Evolutionary conservation across 2,888 invertebrate species (phyloP).

Genomic region (Amitus sp.): DNA sequence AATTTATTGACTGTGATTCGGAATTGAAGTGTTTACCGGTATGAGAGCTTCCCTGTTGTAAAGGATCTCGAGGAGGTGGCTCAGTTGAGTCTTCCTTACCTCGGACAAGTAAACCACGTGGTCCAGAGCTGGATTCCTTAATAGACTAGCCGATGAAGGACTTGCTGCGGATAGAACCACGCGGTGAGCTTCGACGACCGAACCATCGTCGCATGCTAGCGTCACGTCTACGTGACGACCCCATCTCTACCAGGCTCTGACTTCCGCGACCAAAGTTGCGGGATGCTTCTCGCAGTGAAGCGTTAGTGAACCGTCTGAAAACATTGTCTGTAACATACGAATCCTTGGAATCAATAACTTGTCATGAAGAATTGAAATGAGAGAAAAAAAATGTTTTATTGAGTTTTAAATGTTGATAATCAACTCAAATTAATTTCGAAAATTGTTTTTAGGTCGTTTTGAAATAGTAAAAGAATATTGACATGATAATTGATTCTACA

Average conservation of each 20-base stretch:
- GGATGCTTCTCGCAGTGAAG: constrained; percentile 94
- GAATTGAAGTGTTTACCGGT: constrained; percentile 68
- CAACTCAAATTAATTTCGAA: no score
- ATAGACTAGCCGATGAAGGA: constrained; percentile 79
- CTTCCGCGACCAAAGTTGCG: constrained; percentile 91
- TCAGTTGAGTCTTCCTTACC: constrained; percentile 81
- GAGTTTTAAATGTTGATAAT: no score
- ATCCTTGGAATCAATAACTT: no score
- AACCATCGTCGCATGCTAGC: constrained; percentile 86
- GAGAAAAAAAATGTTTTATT: no score
- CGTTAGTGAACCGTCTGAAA: constrained; percentile 77
- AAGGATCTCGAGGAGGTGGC: constrained; percentile 83
- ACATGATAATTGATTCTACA: no score
- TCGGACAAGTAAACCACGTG: constrained; percentile 85
- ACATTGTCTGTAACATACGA: no score
- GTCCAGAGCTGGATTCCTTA: constrained; percentile 61
- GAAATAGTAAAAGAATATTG: no score
- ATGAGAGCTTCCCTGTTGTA: constrained; percentile 88
- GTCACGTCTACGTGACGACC: constrained; percentile 88
- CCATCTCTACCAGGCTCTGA: constrained; percentile 87
- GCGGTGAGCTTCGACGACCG: constrained; percentile 83
- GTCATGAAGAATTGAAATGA: no score
- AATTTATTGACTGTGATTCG: no score
- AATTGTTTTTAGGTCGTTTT: no score
- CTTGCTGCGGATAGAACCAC: constrained; percentile 89